Percentiles rank a stretch among this genome's conserved stretches.
Evolutionary conservation across 2,113 vertebrate genomes (phyloP).

Genomic region (Boleophthalmus pectinirostris): DNA sequence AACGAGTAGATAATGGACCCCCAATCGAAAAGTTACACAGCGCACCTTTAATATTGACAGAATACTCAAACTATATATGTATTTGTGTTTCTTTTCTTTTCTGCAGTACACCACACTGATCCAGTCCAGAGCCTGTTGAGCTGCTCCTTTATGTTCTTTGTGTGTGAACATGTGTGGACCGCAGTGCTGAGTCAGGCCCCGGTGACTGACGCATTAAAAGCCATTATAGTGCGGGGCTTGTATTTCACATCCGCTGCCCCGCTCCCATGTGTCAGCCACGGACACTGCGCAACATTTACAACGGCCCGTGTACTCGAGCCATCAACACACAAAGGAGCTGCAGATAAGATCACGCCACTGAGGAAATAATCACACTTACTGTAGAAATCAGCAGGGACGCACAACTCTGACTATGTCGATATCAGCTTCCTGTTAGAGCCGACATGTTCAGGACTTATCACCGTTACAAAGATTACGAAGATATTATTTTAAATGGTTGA

Average conservation of each 20-base stretch:
- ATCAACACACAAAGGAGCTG: background rate
- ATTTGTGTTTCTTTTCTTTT: background rate
- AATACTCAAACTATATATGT: too few relatives aligned
- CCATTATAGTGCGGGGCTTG: background rate
- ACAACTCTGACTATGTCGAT: too few relatives aligned
- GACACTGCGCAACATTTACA: background rate
- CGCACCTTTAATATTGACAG: too few relatives aligned
- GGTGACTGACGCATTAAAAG: slow-evolving; percentile 11
- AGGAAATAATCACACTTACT: background rate
- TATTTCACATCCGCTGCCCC: slow-evolving; percentile 2
- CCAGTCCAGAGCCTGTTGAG: background rate
- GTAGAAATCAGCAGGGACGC: background rate
- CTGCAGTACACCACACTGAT: background rate
- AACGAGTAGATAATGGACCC: too few relatives aligned
- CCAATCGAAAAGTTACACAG: too few relatives aligned
- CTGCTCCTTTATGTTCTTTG: background rate
- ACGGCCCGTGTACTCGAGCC: background rate
- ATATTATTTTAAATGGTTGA: too few relatives aligned
- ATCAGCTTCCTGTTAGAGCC: too few relatives aligned
- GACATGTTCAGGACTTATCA: too few relatives aligned
- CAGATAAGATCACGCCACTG: background rate
- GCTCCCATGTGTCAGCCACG: background rate
- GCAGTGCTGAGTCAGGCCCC: slow-evolving; percentile 5
- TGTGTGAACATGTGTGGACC: slow-evolving; percentile 8
- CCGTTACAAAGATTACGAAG: too few relatives aligned